A percentile compares a stretch with the other conserved stretches of the same genome.
phyloP scores from a whole-genome alignment of 2,113 vertebrate genomes.

The Podilymbus podiceps region DNA sequence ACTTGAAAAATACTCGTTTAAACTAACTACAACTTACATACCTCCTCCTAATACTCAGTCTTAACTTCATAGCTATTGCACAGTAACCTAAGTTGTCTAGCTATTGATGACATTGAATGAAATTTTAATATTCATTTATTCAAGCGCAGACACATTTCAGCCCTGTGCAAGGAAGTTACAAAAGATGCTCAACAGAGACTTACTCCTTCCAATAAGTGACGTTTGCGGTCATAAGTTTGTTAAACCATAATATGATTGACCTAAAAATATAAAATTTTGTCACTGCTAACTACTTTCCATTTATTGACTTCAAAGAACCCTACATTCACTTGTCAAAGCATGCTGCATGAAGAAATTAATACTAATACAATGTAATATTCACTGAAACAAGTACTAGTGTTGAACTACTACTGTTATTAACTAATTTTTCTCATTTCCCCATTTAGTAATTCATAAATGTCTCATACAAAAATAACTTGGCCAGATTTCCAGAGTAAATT shows the following conservation, averaged over 20 bases:
- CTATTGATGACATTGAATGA: neutral
- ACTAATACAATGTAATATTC: neutral
- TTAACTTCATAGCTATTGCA: neutral
- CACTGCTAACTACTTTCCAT: neutral
- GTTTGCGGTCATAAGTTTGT: neutral
- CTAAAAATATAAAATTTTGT: neutral
- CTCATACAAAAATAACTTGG: neutral
- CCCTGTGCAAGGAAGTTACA: neutral
- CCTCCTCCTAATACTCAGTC: neutral
- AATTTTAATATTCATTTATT: neutral
- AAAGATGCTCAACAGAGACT: neutral
- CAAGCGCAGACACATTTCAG: neutral
- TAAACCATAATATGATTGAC: neutral
- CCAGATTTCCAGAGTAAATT: slow-evolving; percentile 5
- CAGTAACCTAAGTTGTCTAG: neutral
- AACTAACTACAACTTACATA: neutral
- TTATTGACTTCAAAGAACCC: neutral
- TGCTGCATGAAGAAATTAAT: neutral
- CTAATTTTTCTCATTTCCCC: neutral
- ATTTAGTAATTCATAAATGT: neutral
- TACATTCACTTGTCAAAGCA: neutral
- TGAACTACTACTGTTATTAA: neutral
- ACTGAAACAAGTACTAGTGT: neutral
- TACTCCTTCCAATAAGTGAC: neutral
- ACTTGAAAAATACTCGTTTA: neutral